These are phyloP conservation scores for Neoarius graeffei DNA, from an alignment of 2,113 vertebrate species.

Conservation along the genomic window DNA sequence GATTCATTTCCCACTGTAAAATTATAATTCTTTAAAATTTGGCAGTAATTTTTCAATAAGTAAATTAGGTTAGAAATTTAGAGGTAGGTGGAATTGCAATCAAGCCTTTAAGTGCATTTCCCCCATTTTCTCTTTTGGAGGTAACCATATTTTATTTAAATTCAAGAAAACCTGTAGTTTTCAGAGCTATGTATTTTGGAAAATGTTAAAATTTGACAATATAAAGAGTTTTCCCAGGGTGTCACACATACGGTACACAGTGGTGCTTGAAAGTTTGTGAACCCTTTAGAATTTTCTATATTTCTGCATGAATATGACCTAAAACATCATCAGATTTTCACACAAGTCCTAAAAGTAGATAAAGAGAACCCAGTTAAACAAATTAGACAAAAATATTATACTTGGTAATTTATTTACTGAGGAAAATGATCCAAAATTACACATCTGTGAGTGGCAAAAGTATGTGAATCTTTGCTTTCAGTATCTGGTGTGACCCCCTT, in stretches of 20 bases:
- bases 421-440: too few species aligned
- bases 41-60: neutral
- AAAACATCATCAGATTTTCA: too few species aligned
- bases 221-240: neutral
- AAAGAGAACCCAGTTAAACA: too few species aligned
- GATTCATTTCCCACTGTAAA: neutral
- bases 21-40: neutral
- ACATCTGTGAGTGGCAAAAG: too few species aligned
- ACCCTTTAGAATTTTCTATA: too few species aligned
- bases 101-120: neutral
- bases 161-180: neutral
- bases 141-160: neutral
- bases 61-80: neutral
- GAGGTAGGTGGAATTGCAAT: neutral
- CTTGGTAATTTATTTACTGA: too few species aligned
- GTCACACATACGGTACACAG: neutral
- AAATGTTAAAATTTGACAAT: neutral
- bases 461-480: too few species aligned
- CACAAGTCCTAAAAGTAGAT: too few species aligned
- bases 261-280: too few species aligned
- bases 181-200: neutral
- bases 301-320: too few species aligned
- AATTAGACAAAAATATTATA: too few species aligned
- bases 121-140: neutral
- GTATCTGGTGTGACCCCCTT: too few species aligned